Percentiles rank a stretch among this genome's conserved stretches.
phyloP scores from a whole-genome alignment of 2,888 invertebrate species.

The Drosophila neonasuta region DNA sequence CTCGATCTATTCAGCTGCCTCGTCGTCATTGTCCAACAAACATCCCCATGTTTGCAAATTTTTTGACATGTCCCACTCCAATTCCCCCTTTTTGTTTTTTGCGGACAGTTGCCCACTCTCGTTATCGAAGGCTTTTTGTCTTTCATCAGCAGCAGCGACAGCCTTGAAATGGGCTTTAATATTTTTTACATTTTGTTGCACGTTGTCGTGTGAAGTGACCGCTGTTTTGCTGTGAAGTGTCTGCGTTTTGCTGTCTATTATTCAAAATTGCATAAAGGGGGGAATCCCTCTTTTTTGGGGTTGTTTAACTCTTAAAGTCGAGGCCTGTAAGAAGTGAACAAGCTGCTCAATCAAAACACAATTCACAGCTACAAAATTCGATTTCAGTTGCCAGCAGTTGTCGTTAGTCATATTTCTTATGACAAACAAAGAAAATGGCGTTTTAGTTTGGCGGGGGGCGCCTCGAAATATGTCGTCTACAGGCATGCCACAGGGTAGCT shows the following conservation, averaged over 20 bases:
- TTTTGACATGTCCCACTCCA: constrained; percentile 39
- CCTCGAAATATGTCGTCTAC: constrained; percentile 66
- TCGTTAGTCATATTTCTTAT: constrained; percentile 66
- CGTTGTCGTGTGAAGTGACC: constrained; percentile 39
- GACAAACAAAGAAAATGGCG: constrained; percentile 45
- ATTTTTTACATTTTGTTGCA: constrained; percentile 27
- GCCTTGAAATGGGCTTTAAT: constrained; percentile 38
- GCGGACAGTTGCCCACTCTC: constrained; percentile 42
- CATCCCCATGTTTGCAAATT: constrained; percentile 42
- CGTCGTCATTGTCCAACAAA: constrained; percentile 31
- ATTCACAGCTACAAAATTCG: constrained; percentile 49
- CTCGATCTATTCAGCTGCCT: constrained; percentile 12
- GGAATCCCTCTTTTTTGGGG: constrained; percentile 40
- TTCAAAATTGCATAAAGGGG: constrained; percentile 37
- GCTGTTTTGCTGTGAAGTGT: constrained; percentile 41
- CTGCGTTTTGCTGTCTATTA: constrained; percentile 42
- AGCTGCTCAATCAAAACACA: constrained; percentile 62
- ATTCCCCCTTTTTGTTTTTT: constrained; percentile 44
- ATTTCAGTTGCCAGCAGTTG: constrained; percentile 55
- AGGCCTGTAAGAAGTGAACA: constrained; percentile 39
- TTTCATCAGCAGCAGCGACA: constrained; percentile 31
- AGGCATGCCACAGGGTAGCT: constrained; percentile 55
- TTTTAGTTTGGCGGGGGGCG: constrained; percentile 28
- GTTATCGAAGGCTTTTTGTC: constrained; percentile 15
- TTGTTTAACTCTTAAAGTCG: constrained; percentile 61